Percentiles rank a stretch among this genome's conserved stretches.
Conservation (phyloP, 2,888 invertebrate genomes). For the Orthonevra nobilis region DNA sequence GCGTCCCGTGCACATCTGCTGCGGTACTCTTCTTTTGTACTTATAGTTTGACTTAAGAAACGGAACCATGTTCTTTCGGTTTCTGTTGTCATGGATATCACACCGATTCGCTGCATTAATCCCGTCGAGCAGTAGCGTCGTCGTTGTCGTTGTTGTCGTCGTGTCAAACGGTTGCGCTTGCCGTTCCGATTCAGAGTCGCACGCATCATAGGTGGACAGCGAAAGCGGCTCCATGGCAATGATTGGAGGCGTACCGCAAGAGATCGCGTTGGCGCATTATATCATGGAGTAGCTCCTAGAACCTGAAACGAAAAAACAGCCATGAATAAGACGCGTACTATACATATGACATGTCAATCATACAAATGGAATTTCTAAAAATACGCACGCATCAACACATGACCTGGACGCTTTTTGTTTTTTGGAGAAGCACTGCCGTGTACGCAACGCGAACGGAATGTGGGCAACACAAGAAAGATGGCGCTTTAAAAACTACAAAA, state of each 20-base stretch:
- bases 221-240: conserved; percentile 41
- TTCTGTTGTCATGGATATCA: conserved; percentile 54
- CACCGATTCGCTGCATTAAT: conserved; percentile 45
- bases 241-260: conserved; percentile 14
- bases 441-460: not conserved
- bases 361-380: conserved; percentile 24
- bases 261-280: conserved; percentile 48
- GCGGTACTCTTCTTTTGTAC: conserved; percentile 78
- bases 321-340: not conserved
- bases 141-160: too few species aligned
- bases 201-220: conserved; percentile 51
- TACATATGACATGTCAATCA: conserved; percentile 40
- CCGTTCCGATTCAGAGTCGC: conserved; percentile 40
- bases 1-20: conserved; percentile 35
- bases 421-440: conserved; percentile 13
- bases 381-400: conserved; percentile 20
- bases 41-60: conserved; percentile 80
- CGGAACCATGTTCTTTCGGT: conserved; percentile 69
- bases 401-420: too few species aligned
- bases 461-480: conserved; percentile 15
- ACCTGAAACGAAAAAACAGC: conserved; percentile 39
- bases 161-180: conserved; percentile 49
- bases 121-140: conserved; percentile 15
- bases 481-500: too few species aligned
- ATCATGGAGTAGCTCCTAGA: conserved; percentile 34